A percentile compares a stretch with the other conserved stretches of the same genome.
Evolutionary conservation across 1,140 invertebrate species (phyloP).

Genomic region (Brachionus calyciflorus): DNA sequence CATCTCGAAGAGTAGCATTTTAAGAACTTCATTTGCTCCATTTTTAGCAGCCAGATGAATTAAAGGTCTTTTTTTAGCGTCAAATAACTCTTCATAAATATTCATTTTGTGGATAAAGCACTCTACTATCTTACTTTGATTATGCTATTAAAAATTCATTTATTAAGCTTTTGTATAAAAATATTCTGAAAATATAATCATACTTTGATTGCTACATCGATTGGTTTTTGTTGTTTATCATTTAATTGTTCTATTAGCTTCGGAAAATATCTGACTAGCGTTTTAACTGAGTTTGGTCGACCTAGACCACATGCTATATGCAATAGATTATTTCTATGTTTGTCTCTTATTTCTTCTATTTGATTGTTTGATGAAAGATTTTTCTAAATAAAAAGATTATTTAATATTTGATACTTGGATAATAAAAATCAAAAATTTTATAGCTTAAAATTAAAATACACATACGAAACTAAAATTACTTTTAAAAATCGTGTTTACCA

Average conservation of each 20-base stretch:
- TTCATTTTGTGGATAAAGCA: background rate
- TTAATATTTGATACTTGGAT: background rate
- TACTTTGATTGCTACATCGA: constrained; percentile 38
- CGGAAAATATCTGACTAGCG: constrained; percentile 4
- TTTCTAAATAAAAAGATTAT: constrained; percentile 20
- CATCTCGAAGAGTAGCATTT: background rate
- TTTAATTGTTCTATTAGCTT: background rate
- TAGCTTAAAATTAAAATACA: too few species aligned
- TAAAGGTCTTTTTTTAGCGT: constrained; percentile 7
- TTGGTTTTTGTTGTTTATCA: constrained; percentile 12
- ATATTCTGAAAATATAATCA: background rate
- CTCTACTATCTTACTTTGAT: constrained; percentile 18
- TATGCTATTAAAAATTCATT: background rate
- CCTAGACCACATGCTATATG: constrained; percentile 32
- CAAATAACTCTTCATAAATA: background rate
- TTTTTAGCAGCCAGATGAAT: constrained; percentile 39
- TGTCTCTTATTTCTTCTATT: constrained; percentile 6
- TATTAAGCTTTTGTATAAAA: background rate
- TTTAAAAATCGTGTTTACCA: too few species aligned
- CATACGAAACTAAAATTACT: too few species aligned
- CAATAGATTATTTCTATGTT: constrained; percentile 41
- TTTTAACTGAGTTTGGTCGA: background rate
- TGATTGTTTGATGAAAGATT: background rate
- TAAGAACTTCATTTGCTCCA: constrained; percentile 9
- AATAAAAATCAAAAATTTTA: too few species aligned